A percentile compares a stretch with the other conserved stretches of the same genome.
Evolutionary conservation across 2,113 vertebrate genomes (phyloP).

Genomic region (Synchiropus splendidus): DNA sequence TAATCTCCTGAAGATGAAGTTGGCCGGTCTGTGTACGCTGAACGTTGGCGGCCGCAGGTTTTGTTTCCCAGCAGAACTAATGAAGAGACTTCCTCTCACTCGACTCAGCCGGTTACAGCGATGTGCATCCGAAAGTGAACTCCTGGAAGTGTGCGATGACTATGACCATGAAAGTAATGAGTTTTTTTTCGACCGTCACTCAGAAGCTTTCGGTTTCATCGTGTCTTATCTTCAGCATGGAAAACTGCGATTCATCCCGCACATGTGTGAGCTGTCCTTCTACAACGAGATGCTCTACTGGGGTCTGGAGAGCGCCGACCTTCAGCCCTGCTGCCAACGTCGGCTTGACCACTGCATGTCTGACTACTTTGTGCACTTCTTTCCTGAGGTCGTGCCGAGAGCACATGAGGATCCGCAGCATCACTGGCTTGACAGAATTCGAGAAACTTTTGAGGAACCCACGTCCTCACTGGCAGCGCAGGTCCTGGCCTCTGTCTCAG

Average conservation of each 20-base stretch:
- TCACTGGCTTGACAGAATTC: conserved; percentile 81
- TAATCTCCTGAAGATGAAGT: conserved; percentile 82
- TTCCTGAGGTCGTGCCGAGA: conserved; percentile 62
- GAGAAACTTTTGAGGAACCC: conserved; percentile 90
- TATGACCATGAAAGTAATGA: conserved; percentile 90
- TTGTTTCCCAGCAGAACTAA: conserved; percentile 77
- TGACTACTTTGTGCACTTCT: conserved; percentile 79
- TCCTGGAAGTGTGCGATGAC: conserved; percentile 93
- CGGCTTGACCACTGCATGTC: conserved; percentile 88
- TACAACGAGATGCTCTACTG: conserved; percentile 95
- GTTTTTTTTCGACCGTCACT: conserved; percentile 93
- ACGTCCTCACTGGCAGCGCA: conserved; percentile 87
- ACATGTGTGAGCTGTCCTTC: conserved; percentile 96
- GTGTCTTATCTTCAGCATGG: conserved; percentile 87
- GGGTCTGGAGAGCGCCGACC: conserved; percentile 85
- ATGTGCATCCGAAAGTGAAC: conserved; percentile 86
- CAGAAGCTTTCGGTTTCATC: conserved; percentile 92
- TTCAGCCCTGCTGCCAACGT: conserved; percentile 90
- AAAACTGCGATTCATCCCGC: conserved; percentile 85
- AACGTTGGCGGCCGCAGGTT: conserved; percentile 91
- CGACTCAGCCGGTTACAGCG: conserved; percentile 84
- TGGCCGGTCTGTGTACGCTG: conserved; percentile 73
- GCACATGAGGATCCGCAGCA: conserved; percentile 6
- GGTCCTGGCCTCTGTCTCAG: conserved; percentile 83
- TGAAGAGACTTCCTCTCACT: conserved; percentile 83